Base-by-base conservation (phyloP, 2,113 vertebrate species). In the Hiodon alosoides region DNA sequence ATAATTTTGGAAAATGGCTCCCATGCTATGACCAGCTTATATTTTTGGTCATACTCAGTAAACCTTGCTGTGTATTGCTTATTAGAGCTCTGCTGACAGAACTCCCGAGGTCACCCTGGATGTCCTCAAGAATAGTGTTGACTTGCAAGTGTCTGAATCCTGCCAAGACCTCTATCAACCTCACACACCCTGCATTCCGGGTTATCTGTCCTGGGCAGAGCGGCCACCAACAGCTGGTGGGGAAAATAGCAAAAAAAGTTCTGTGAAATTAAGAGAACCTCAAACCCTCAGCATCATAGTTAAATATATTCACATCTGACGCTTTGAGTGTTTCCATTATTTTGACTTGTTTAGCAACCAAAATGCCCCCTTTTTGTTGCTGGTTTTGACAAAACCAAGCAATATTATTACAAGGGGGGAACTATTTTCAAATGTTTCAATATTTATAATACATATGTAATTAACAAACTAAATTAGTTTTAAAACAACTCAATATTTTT, bases 111-210 rank as follows among this genome's bases (percentile, higher is more conserved):
- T 71, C 57, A 71, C 57, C 6, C 51, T 59, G 58, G 58, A 2
- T 79, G 50, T 67, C 65, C 67, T 67, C 11, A 61, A 64, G 59
- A 69, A 80, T 80, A 83, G 48, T 80, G 82, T 80, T 81, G 76
- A 81, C 78, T 79, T 17, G 73, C 67, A 72, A 66, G 73, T 72
- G 72, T 68, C 69, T 71, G 55, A 50, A 61, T 81, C 71, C 77
- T 79, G 78, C 83, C 81, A 84, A 80, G 69, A 79, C 54, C 69
- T 16, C 5, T 84, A 84, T 84, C 81, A 79, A 70, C 80, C 76
- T 77, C 79, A 77, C 78, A 77, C 78, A 71, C 81, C 79, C 78
- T 81, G 50, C 77, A 55, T 52, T 58, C 66, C 75, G 79, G 31
- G 76, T 82, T 84, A 84, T 83, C 83, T 81, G 31, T 71, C 64